A percentile compares a stretch with the other conserved stretches of the same genome.
These are phyloP conservation scores for Scaptomyza parva DNA, from an alignment of 2,888 invertebrate species.

Conservation along the genomic window DNA sequence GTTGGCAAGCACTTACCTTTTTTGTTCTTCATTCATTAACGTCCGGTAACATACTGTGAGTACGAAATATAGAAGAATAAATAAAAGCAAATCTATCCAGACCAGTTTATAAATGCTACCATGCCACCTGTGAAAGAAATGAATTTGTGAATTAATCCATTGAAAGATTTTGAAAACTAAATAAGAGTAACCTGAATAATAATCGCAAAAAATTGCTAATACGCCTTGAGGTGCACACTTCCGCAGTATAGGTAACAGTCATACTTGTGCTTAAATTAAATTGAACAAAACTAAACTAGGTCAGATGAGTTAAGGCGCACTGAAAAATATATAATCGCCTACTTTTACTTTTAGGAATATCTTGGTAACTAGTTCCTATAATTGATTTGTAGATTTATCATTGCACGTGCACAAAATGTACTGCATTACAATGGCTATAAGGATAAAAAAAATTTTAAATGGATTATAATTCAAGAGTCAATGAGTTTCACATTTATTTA, in stretches of 20 bases:
- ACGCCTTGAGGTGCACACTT: conserved; percentile 57
- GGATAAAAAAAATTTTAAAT: no score
- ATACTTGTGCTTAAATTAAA: conserved; percentile 28
- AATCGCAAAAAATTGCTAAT: conserved; percentile 64
- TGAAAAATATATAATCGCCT: conserved; percentile 7
- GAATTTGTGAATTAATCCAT: background rate
- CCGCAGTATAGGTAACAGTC: conserved; percentile 72
- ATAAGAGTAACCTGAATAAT: conserved; percentile 51
- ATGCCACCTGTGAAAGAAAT: conserved; percentile 90
- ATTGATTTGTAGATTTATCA: no score
- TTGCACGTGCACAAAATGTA: no score
- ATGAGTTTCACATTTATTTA: no score
- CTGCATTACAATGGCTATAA: no score
- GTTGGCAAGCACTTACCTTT: conserved; percentile 42
- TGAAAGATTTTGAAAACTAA: no score
- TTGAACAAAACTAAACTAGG: background rate
- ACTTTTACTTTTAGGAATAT: background rate
- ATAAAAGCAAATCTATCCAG: conserved; percentile 93
- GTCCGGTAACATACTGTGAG: conserved; percentile 59
- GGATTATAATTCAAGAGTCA: no score
- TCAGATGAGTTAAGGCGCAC: background rate
- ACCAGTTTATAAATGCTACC: conserved; percentile 97
- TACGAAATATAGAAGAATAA: conserved; percentile 89
- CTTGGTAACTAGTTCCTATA: no score
- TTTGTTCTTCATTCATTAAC: conserved; percentile 33